These are phyloP conservation scores for Athene noctua DNA, from an alignment of 2,113 vertebrate genomes.

Conservation along the genomic window DNA sequence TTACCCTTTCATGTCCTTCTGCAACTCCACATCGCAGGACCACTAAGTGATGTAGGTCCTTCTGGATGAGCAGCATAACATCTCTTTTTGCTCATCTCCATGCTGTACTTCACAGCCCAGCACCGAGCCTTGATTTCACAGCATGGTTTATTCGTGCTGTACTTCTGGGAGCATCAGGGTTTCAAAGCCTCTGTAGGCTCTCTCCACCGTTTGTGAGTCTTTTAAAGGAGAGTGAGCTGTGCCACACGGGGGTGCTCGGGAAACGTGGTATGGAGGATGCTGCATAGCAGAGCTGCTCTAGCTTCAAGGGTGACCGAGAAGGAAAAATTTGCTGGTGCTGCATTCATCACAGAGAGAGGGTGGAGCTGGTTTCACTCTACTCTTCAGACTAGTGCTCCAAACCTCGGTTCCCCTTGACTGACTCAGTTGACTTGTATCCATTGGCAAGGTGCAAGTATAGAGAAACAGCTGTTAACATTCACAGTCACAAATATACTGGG, in stretches of 20 bases:
- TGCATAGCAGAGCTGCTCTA: not conserved
- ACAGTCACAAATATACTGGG: not conserved
- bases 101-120: not conserved
- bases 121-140: too few relatives aligned
- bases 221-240: not conserved
- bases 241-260: conserved; percentile 9
- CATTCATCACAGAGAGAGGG: not conserved
- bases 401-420: not conserved
- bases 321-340: not conserved
- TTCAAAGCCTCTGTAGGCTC: not conserved
- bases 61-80: accelerated
- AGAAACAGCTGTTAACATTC: not conserved
- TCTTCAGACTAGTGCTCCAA: not conserved
- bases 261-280: not conserved
- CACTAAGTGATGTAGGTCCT: accelerated
- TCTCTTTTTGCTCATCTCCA: not conserved
- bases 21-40: not conserved
- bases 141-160: not conserved
- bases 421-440: not conserved
- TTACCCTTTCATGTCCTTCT: not conserved
- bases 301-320: not conserved
- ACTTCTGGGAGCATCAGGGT: not conserved
- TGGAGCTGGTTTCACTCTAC: not conserved
- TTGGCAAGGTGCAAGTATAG: not conserved
- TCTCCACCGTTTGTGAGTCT: not conserved